phyloP scores from a whole-genome alignment of 2,888 invertebrate genomes.

The Tinea semifulvella region DNA sequence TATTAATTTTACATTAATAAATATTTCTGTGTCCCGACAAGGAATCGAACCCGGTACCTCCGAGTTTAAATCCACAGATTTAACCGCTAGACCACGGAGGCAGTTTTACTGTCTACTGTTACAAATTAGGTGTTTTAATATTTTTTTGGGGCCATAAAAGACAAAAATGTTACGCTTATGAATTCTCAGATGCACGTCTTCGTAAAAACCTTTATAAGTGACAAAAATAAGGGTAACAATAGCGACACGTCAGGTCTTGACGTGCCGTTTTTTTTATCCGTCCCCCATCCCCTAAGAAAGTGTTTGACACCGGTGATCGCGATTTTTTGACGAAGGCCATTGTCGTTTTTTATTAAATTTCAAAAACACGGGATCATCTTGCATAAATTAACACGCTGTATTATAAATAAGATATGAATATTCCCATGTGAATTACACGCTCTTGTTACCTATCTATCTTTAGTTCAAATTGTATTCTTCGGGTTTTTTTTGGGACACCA shows the following conservation, averaged over 20 bases:
- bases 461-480: constrained; percentile 9
- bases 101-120: no score
- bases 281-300: constrained; percentile 36
- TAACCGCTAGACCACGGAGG: no score
- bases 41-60: no score
- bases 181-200: no score
- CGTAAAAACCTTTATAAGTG: constrained; percentile 48
- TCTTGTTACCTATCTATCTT: constrained; percentile 15
- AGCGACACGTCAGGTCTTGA: constrained; percentile 55
- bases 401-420: constrained; percentile 48
- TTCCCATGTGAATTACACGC: constrained; percentile 49
- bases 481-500: no score
- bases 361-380: constrained; percentile 47
- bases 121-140: no score
- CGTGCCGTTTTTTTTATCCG: constrained; percentile 30
- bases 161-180: no score
- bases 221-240: constrained; percentile 57
- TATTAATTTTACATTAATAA: no score
- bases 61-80: no score
- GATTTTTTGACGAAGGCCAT: constrained; percentile 54
- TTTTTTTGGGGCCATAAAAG: no score
- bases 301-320: constrained; percentile 56
- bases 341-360: constrained; percentile 37
- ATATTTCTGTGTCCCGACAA: no score
- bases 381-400: constrained; percentile 58